Percentiles rank a stretch among this genome's conserved stretches.
These are phyloP conservation scores for Andricus curvator DNA, from an alignment of 2,888 invertebrate genomes.

Conservation along the genomic window DNA sequence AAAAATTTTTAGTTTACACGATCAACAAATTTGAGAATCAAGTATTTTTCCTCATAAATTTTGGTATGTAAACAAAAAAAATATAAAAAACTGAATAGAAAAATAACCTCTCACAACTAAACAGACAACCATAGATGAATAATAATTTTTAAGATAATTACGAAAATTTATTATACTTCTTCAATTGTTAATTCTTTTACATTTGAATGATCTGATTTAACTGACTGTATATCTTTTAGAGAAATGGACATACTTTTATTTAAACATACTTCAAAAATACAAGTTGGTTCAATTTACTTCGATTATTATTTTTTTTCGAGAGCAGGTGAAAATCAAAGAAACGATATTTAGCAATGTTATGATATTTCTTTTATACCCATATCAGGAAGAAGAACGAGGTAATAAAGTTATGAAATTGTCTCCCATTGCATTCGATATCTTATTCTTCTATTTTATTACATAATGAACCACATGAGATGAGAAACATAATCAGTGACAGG, in stretches of 20 bases:
- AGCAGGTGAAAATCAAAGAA: neutral
- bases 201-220: too few relatives aligned
- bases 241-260: too few relatives aligned
- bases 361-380: neutral
- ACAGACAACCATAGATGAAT: too few relatives aligned
- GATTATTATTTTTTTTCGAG: neutral
- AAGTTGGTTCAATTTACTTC: too few relatives aligned
- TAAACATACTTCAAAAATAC: too few relatives aligned
- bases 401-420: constrained; percentile 9
- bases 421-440: neutral
- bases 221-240: too few relatives aligned
- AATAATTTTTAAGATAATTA: too few relatives aligned
- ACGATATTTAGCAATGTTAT: neutral
- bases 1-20: neutral
- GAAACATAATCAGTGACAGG: neutral
- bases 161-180: too few relatives aligned
- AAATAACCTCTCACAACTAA: neutral
- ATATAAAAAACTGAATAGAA: neutral
- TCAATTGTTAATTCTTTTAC: too few relatives aligned
- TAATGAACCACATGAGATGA: neutral
- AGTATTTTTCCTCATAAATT: neutral
- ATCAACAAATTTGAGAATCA: neutral
- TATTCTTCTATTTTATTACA: neutral
- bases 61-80: constrained; percentile 1
- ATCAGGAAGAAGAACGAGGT: neutral